Conservation (phyloP, 2,888 invertebrate genomes). For the Notocelia uddmanniana region DNA sequence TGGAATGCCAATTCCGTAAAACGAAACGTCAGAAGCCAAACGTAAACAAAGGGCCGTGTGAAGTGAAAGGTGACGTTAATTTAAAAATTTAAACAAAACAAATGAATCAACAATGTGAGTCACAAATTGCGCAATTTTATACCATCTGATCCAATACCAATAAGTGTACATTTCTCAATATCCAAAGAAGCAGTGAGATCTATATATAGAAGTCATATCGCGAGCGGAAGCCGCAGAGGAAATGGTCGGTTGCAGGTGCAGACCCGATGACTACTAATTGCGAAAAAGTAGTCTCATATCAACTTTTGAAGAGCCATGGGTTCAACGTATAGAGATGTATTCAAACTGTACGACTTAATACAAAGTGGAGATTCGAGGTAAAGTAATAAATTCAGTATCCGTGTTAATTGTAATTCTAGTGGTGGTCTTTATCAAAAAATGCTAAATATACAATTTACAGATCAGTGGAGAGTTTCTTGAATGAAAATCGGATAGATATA, state of each 20-base stretch:
- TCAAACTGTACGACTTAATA: conserved; percentile 87
- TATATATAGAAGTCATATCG: conserved; percentile 62
- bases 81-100: conserved; percentile 69
- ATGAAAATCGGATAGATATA: conserved; percentile 85
- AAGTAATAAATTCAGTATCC: conserved; percentile 45
- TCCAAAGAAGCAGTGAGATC: conserved; percentile 50
- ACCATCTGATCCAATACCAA: conserved; percentile 29
- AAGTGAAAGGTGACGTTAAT: conserved; percentile 67
- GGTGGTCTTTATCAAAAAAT: conserved; percentile 33
- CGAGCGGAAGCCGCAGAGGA: conserved; percentile 74
- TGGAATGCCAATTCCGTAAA: conserved; percentile 39
- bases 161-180: conserved; percentile 40
- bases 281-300: conserved; percentile 56
- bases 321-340: conserved; percentile 74
- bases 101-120: conserved; percentile 57
- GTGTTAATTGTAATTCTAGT: conserved; percentile 1
- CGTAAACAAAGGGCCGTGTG: conserved; percentile 49
- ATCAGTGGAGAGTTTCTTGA: conserved; percentile 73
- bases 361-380: conserved; percentile 87
- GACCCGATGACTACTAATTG: conserved; percentile 60
- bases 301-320: conserved; percentile 71
- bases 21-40: conserved; percentile 47
- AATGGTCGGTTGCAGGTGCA: conserved; percentile 71
- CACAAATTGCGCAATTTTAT: conserved; percentile 34
- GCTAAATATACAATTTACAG: conserved; percentile 63